Conservation (phyloP, 2,888 invertebrate genomes). For the Erannis defoliaria region DNA sequence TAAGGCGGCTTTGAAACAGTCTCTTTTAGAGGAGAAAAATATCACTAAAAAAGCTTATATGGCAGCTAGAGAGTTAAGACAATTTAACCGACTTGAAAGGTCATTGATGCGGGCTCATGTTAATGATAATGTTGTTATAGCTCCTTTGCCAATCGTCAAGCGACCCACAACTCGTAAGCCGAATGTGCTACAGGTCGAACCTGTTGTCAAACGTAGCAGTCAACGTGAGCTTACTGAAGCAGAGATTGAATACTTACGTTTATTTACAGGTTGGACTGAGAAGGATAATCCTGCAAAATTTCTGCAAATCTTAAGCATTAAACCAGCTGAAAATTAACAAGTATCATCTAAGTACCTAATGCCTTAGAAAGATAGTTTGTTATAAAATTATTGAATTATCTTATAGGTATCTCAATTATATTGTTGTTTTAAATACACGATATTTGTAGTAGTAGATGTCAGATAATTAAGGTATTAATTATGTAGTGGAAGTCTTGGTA, state of each 20-base stretch:
- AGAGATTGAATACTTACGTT: constrained; percentile 70
- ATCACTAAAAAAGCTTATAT: constrained; percentile 82
- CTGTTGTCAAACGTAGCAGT: constrained; percentile 20
- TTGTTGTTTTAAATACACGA: too few species aligned
- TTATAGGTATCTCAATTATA: background rate
- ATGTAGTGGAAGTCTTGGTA: constrained; percentile 31
- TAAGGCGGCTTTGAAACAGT: constrained; percentile 79
- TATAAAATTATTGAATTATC: background rate
- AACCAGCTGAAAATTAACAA: background rate
- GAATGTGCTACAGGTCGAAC: constrained; percentile 33
- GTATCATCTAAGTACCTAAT: background rate
- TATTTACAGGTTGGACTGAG: constrained; percentile 77
- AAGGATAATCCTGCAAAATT: constrained; percentile 68
- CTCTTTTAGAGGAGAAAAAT: constrained; percentile 79
- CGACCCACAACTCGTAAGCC: constrained; percentile 33
- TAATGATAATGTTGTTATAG: constrained; percentile 42
- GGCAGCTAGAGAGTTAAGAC: constrained; percentile 86
- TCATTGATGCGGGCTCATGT: constrained; percentile 75
- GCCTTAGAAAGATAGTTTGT: background rate
- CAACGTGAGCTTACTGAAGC: constrained; percentile 59
- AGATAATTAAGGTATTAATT: constrained; percentile 9
- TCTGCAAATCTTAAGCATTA: constrained; percentile 47
- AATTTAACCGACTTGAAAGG: constrained; percentile 78
- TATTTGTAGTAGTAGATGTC: too few species aligned
- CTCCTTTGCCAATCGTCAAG: constrained; percentile 20